Percentiles rank a stretch among this genome's conserved stretches.
Evolutionary conservation across 1,140 invertebrate species (phyloP).

Genomic region (Drosophila truncata): DNA sequence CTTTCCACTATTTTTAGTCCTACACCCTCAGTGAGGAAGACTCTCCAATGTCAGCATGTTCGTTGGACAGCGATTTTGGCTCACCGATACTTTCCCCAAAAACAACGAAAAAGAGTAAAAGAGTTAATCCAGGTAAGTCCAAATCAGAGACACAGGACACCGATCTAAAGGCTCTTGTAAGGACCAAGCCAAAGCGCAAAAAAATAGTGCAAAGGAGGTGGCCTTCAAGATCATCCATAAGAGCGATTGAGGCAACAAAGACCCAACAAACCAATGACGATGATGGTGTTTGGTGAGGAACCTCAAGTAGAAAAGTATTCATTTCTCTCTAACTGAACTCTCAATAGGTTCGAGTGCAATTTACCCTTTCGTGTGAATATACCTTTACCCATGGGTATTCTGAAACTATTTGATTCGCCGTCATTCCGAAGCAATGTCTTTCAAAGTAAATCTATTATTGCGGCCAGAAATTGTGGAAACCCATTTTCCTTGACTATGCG

Average conservation of each 20-base stretch:
- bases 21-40: too few relatives aligned
- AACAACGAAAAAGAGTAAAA: background rate
- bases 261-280: background rate
- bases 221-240: background rate
- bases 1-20: too few relatives aligned
- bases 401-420: conserved; percentile 4
- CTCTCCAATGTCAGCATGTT: background rate
- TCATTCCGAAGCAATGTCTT: background rate
- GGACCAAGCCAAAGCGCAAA: conserved; percentile 15
- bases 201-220: background rate
- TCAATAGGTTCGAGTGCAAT: conserved; percentile 62
- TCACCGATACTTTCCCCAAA: background rate
- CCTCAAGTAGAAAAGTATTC: background rate
- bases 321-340: background rate
- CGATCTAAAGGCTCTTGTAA: conserved; percentile 19
- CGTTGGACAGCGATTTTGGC: background rate
- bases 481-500: conserved; percentile 16
- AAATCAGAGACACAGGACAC: background rate
- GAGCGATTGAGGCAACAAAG: background rate
- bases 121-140: background rate
- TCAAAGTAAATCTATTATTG: background rate
- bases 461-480: background rate
- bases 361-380: conserved; percentile 57
- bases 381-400: conserved; percentile 31
- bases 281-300: conserved; percentile 37